A percentile compares a stretch with the other conserved stretches of the same genome.
phyloP scores from a whole-genome alignment of 2,888 invertebrate species.

The Eupithecia exiguata region DNA sequence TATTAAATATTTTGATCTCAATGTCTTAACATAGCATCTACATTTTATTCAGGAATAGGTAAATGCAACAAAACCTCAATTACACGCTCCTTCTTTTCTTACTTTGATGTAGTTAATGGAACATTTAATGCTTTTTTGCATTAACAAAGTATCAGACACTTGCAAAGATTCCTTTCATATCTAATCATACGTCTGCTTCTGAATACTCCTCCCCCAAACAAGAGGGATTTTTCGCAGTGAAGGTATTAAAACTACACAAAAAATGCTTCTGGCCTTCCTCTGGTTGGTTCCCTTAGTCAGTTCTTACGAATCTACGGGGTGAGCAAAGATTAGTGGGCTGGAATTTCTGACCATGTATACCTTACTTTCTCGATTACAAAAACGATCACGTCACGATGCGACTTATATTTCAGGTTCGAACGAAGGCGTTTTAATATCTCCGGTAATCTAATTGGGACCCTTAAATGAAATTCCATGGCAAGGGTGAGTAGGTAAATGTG shows the following conservation, averaged over 20 bases:
- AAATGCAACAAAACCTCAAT: background rate
- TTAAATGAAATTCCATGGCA: slow-evolving; percentile 62
- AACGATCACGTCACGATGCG: slow-evolving; percentile 40
- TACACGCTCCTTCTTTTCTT: too few relatives aligned
- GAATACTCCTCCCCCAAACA: background rate
- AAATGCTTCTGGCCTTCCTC: background rate
- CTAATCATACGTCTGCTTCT: background rate
- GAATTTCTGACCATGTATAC: background rate
- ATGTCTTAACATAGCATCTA: too few relatives aligned
- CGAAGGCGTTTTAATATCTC: slow-evolving; percentile 57
- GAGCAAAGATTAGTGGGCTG: background rate
- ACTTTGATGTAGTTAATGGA: background rate
- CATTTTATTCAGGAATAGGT: too few relatives aligned
- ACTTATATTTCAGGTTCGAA: slow-evolving; percentile 54
- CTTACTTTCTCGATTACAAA: slow-evolving; percentile 48
- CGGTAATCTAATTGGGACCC: slow-evolving; percentile 60
- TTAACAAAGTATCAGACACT: background rate
- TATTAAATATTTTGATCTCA: too few relatives aligned
- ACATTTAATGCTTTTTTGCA: background rate
- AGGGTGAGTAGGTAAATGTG: slow-evolving; percentile 21
- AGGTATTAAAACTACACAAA: background rate
- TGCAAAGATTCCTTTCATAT: background rate
- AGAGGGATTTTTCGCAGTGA: background rate
- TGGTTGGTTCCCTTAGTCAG: background rate
- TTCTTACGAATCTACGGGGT: background rate